phyloP scores from a whole-genome alignment of 2,888 invertebrate species.

The Diplazon laetatorius region DNA sequence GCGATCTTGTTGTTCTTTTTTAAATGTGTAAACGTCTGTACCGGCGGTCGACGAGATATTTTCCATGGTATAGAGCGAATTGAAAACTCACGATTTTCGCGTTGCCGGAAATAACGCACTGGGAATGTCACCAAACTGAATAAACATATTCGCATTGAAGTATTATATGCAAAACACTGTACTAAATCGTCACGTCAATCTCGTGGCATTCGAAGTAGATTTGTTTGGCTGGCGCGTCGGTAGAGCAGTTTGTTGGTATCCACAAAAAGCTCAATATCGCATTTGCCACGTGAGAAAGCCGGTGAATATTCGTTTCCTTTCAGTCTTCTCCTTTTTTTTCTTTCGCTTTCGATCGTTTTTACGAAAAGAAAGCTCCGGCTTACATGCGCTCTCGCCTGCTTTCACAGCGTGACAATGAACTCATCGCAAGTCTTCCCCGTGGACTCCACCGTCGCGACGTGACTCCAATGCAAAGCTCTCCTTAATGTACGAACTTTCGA shows the following conservation, averaged over 20 bases:
- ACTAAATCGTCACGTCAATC: neutral
- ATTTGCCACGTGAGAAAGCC: conserved; percentile 23
- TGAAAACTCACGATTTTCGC: too few species aligned
- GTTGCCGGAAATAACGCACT: too few species aligned
- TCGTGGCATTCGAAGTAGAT: neutral
- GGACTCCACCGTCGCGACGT: conserved; percentile 66
- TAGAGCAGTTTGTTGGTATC: neutral
- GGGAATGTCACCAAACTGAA: too few species aligned
- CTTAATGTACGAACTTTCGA: conserved; percentile 68
- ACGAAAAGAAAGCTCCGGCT: conserved; percentile 28
- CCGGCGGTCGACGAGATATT: too few species aligned
- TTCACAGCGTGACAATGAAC: conserved; percentile 68
- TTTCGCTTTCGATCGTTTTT: conserved; percentile 7
- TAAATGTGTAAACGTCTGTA: too few species aligned
- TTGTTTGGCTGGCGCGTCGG: neutral
- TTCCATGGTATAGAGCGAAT: too few species aligned
- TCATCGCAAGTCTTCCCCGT: conserved; percentile 62
- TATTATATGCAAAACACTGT: conserved; percentile 1
- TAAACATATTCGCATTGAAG: neutral
- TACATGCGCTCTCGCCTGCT: conserved; percentile 44
- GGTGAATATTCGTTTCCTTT: conserved; percentile 14
- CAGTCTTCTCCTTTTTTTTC: neutral
- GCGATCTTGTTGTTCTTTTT: conserved; percentile 3
- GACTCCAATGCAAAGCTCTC: conserved; percentile 70
- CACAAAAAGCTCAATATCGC: conserved; percentile 15